Evolutionary conservation across 2,797 vertebrate species (phyloP).

Genomic region (Enteromius treurensis): DNA sequence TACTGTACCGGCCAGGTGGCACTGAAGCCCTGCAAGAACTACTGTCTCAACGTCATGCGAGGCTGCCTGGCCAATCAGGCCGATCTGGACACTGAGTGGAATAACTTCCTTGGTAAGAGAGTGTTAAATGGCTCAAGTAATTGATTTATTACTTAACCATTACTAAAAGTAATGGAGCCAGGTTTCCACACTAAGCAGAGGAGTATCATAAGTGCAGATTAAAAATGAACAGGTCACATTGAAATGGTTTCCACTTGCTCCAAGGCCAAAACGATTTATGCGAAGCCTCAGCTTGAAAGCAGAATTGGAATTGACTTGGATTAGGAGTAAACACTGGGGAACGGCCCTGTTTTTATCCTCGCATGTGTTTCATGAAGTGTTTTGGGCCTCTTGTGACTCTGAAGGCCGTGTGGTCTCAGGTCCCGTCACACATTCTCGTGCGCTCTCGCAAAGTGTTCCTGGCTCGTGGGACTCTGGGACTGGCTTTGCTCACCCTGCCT

Average conservation of each 20-base stretch:
- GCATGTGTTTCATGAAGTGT: slow-evolving; percentile 31
- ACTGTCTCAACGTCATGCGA: slow-evolving; percentile 96
- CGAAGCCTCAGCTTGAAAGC: neutral
- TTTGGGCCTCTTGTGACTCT: slow-evolving; percentile 16
- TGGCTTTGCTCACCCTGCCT: slow-evolving; percentile 50
- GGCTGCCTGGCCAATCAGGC: slow-evolving; percentile 97
- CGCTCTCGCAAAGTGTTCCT: slow-evolving; percentile 35
- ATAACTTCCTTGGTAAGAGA: slow-evolving; percentile 93
- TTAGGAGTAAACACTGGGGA: slow-evolving; percentile 18
- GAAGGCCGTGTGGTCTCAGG: slow-evolving; percentile 27
- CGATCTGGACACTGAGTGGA: slow-evolving; percentile 94
- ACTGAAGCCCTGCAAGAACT: slow-evolving; percentile 94
- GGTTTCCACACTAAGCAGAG: slow-evolving; percentile 11
- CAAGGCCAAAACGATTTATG: slow-evolving; percentile 10
- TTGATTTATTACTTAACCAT: slow-evolving; percentile 10
- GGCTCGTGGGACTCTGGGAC: slow-evolving; percentile 45
- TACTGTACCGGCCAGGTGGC: slow-evolving; percentile 91
- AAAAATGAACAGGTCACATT: slow-evolving; percentile 23
- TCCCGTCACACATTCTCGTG: slow-evolving; percentile 14
- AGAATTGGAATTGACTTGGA: slow-evolving; percentile 25
- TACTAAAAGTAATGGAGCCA: neutral
- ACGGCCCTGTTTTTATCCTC: slow-evolving; percentile 14
- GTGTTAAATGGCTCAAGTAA: slow-evolving; percentile 15
- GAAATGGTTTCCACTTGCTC: slow-evolving; percentile 34
- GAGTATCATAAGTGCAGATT: slow-evolving; percentile 8